Conservation (phyloP, 2,888 invertebrate species). For the Spisula subtruncata region DNA sequence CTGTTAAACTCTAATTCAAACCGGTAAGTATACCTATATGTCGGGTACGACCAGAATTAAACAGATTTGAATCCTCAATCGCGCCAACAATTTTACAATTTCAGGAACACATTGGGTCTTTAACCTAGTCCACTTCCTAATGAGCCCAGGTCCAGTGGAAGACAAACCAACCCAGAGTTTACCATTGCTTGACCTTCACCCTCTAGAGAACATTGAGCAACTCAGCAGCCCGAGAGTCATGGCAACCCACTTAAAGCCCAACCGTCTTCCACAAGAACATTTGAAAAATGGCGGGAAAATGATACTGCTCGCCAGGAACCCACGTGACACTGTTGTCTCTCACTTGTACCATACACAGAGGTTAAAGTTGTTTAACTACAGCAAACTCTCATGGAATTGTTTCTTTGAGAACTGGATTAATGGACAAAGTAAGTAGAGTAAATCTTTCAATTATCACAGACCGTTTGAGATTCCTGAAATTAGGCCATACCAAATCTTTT, state of each 20-base stretch:
- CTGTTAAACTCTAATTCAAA: no score
- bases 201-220: conserved; percentile 38
- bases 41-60: no score
- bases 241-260: conserved; percentile 31
- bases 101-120: conserved; percentile 47
- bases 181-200: conserved; percentile 32
- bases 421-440: conserved; percentile 41
- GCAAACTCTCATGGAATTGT: conserved; percentile 40
- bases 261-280: conserved; percentile 46
- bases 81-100: background rate
- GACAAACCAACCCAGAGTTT: conserved; percentile 26
- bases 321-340: conserved; percentile 48
- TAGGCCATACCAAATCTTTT: no score
- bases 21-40: no score
- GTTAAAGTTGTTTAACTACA: conserved; percentile 36
- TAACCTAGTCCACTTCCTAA: conserved; percentile 42
- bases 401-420: conserved; percentile 50
- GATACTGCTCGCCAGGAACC: conserved; percentile 44
- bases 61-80: no score
- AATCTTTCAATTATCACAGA: no score
- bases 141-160: conserved; percentile 39
- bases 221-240: conserved; percentile 31
- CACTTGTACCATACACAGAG: conserved; percentile 47
- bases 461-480: background rate
- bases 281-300: conserved; percentile 52